Percentiles rank a stretch among this genome's conserved stretches.
Evolutionary conservation across 2,113 vertebrate genomes (phyloP).

Genomic region (Fregata magnificens): DNA sequence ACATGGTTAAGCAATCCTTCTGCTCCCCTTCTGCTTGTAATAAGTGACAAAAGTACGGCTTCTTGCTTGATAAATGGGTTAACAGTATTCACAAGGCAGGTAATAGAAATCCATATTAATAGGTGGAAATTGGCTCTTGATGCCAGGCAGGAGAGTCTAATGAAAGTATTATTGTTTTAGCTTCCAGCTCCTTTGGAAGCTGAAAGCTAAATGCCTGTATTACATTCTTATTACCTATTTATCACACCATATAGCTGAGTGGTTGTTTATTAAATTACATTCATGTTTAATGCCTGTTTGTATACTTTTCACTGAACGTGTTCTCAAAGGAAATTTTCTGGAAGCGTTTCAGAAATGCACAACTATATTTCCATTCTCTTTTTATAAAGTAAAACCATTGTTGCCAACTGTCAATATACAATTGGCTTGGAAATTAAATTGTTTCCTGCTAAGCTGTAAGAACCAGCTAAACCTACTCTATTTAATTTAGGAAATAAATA

Average conservation of each 20-base stretch:
- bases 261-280: conserved; percentile 64
- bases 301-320: conserved; percentile 43
- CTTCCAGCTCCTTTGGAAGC: conserved; percentile 54
- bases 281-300: conserved; percentile 63
- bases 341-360: conserved; percentile 52
- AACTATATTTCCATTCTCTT: conserved; percentile 57
- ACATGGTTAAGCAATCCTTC: conserved; percentile 47
- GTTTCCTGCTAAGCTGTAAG: conserved; percentile 66
- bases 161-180: conserved; percentile 61
- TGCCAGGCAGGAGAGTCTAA: conserved; percentile 55
- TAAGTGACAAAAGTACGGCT: conserved; percentile 41
- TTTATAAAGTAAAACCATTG: conserved; percentile 44
- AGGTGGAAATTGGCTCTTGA: conserved; percentile 59
- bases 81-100: conserved; percentile 56
- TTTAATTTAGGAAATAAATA: conserved; percentile 72
- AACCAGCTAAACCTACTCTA: conserved; percentile 46
- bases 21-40: conserved; percentile 44
- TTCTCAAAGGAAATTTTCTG: conserved; percentile 67
- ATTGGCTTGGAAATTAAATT: conserved; percentile 67
- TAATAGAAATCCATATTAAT: conserved; percentile 58
- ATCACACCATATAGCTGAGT: conserved; percentile 53
- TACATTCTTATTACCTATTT: conserved; percentile 59
- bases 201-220: conserved; percentile 47
- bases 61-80: conserved; percentile 53
- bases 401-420: conserved; percentile 58